phyloP scores from a whole-genome alignment of 2,888 invertebrate genomes.

The Bimastos eiseni region DNA sequence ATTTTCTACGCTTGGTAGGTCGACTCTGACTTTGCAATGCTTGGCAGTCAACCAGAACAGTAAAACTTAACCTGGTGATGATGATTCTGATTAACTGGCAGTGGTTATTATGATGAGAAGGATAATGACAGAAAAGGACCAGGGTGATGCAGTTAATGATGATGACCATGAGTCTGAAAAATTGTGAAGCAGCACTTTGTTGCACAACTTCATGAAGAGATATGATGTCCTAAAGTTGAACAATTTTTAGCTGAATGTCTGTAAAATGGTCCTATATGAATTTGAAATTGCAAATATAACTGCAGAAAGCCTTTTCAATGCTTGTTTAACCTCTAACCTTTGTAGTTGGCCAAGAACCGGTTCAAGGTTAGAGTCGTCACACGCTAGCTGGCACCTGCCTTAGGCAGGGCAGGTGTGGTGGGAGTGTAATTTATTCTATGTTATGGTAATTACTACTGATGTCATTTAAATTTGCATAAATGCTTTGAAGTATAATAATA shows the following conservation, averaged over 20 bases:
- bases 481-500: not conserved
- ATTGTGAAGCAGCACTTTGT: not conserved
- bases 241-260: no score
- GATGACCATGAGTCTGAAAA: no score
- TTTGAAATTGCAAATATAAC: not conserved
- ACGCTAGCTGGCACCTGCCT: not conserved
- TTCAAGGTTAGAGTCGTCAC: not conserved
- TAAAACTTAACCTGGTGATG: not conserved
- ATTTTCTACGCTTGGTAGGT: conserved; percentile 17
- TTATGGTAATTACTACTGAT: not conserved
- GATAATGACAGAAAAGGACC: not conserved
- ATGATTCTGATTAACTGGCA: not conserved
- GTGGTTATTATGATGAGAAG: not conserved
- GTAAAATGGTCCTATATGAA: not conserved
- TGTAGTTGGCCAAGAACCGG: not conserved
- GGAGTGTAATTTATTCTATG: not conserved
- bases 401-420: not conserved
- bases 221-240: not conserved
- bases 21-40: not conserved
- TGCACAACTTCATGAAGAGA: not conserved
- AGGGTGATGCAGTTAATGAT: not conserved
- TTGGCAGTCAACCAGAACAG: not conserved
- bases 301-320: not conserved
- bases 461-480: not conserved
- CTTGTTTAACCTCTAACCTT: not conserved